Evolutionary conservation across 2,113 vertebrate species (phyloP), one percentile per base, ranked within the genome.

Genomic region (Numida meleagris): DNA sequence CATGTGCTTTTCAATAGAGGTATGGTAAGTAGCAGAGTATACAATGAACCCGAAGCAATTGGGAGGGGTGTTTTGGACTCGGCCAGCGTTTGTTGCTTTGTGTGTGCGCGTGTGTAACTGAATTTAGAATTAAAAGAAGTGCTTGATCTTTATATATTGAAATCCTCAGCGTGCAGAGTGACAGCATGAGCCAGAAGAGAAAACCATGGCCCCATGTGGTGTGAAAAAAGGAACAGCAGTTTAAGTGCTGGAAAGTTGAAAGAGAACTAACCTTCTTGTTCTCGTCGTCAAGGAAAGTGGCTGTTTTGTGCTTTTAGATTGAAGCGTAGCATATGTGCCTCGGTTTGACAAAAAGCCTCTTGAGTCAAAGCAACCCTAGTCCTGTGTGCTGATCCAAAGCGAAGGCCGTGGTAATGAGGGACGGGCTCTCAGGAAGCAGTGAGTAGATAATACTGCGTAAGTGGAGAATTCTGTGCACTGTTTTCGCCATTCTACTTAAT

Each of bases 401-500:
- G 77, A 77, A 91, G 97, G 96, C 97, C 96, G 70, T 3, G 89
- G 66, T 97, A 96, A 97, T 96, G 96, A 97, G 97, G 94, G 95
- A 21, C 93, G 65, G 58, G 95, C 95, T 96, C 96, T 96, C 67
- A 11, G 94, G 96, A 87, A 95, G 96, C 95, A 71, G 94, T 16
- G 81, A 97, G 97, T 91, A 98, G 98, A 97, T 98, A 97, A 99
- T 98, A 97, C 98, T 66, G 59, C 95, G 16, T 51, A 85, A 97
- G 97, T 51, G 95, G 95, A 67, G 97, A 96, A 96, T 98, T 95
- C 91, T 84, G 94, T 46, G 96, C 93, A 33, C 95, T 46, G 74
- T 66, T 91, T 48, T 90, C 91, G 38, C 96, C 97, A 66, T 93
- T 96, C 96, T 77, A 62, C 94, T 95, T 96, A 86, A 95, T 96